Evolutionary conservation across 1,140 invertebrate species (phyloP), one percentile per base, ranked within the genome.

Genomic region (Phymastichus coffea): DNA sequence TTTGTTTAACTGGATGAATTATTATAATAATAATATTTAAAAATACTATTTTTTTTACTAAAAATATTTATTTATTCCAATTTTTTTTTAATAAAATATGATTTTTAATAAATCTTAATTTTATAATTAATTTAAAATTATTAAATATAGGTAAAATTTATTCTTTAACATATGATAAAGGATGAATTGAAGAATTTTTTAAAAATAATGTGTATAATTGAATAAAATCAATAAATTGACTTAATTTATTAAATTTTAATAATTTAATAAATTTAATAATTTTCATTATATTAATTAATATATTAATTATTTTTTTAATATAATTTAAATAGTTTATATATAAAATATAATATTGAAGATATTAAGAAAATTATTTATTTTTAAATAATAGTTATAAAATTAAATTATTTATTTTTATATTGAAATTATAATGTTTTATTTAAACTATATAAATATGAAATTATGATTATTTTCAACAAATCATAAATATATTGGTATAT

Each of bases 321-420:
- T 35, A 6, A 0, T 48, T 1, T 33, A 12, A 62, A 60, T 48
- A 37, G 38, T 53, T 58, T 56, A n/a, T n/a, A 44, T 63, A 70
- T 68, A 40, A 70, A 58, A 57, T 37, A 79, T 84, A 84, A 82
- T 83, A 81, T 77, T 85, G 82, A 84, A 84, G 81, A 81, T 83
- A 78, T 83, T 82, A 78, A 68, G 77, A 75, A 70, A 75, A 72
- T 76, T 59, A 28, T 62, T 69, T 66, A 47, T 65, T 61, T 66
- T 72, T 75, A 81, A 79, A 88, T 82, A n/a, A n/a, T n/a, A n/a
- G n/a, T n/a, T n/a, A n/a, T n/a, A n/a, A n/a, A n/a, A n/a, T n/a
- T n/a, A n/a, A n/a, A n/a, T n/a, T n/a, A n/a, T n/a, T n/a, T n/a
- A n/a, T n/a, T n/a, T n/a, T n/a, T n/a, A n/a, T n/a, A n/a, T n/a